Evolutionary conservation across 2,888 invertebrate species (phyloP).

Genomic region (Mythimna ferrago): DNA sequence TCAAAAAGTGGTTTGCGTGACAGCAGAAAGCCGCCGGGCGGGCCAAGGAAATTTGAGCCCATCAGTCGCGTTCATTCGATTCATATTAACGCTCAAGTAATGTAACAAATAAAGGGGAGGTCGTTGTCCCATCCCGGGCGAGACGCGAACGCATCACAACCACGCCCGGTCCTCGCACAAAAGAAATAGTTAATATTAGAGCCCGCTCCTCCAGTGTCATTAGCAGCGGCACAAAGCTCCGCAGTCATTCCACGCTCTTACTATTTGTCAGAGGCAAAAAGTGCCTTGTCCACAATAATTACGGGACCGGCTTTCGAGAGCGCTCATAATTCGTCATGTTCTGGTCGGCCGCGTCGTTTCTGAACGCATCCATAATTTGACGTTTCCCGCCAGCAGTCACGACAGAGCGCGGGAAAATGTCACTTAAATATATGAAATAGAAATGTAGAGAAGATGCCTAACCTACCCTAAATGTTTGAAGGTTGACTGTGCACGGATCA

Average conservation of each 20-base stretch:
- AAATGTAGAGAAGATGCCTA: conserved; percentile 37
- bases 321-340: conserved; percentile 90
- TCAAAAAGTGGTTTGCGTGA: conserved; percentile 84
- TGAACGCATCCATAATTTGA: conserved; percentile 89
- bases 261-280: conserved; percentile 90
- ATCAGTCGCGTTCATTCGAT: conserved; percentile 86
- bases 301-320: conserved; percentile 88
- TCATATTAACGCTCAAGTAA: conserved; percentile 88
- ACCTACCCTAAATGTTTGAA: conserved; percentile 49
- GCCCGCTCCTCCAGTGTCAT: conserved; percentile 87
- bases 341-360: conserved; percentile 88
- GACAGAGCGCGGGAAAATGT: conserved; percentile 80
- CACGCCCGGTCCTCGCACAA: conserved; percentile 84
- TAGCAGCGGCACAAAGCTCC: conserved; percentile 88
- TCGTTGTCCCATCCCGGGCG: conserved; percentile 83
- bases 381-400: conserved; percentile 85
- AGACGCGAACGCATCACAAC: conserved; percentile 81
- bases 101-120: conserved; percentile 88
- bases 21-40: conserved; percentile 78
- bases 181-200: conserved; percentile 90
- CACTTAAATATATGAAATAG: conserved; percentile 31
- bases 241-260: conserved; percentile 88
- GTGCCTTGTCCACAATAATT: conserved; percentile 90
- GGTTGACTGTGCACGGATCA: conserved; percentile 22
- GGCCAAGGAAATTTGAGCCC: conserved; percentile 85